Evolutionary conservation across 2,113 vertebrate genomes (phyloP).

Genomic region (Hypomesus transpacificus): DNA sequence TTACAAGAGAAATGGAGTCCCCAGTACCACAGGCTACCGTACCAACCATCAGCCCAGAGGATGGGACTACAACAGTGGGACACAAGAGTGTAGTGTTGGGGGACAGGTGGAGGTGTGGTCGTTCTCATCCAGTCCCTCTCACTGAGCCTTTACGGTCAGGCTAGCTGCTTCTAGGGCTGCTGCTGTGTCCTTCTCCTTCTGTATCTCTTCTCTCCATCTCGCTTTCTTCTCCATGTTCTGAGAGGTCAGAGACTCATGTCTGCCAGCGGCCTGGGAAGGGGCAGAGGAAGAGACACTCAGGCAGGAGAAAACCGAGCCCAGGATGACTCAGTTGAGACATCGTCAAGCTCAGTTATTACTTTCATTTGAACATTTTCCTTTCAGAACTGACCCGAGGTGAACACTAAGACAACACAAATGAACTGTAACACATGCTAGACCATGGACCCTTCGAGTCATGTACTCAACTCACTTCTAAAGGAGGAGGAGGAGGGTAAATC

Average conservation of each 20-base stretch:
- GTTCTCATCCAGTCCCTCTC: slow-evolving; percentile 27
- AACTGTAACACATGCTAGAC: too few species aligned
- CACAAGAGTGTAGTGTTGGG: background rate
- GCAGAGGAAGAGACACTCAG: too few species aligned
- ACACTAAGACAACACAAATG: too few species aligned
- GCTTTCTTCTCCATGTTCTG: slow-evolving; percentile 85
- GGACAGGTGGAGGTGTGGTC: too few species aligned
- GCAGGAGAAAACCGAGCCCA: too few species aligned
- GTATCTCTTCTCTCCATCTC: slow-evolving; percentile 65
- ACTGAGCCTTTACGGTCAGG: slow-evolving; percentile 57
- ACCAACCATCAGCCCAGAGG: background rate
- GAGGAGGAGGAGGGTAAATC: too few species aligned
- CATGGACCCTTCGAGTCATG: too few species aligned
- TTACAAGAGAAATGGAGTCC: background rate
- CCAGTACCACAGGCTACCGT: background rate
- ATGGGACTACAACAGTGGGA: background rate
- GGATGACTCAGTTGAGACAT: too few species aligned
- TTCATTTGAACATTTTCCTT: too few species aligned
- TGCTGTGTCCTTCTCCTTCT: slow-evolving; percentile 23
- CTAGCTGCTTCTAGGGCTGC: background rate
- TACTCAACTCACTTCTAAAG: too few species aligned
- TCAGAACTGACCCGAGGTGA: too few species aligned
- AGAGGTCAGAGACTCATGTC: slow-evolving; percentile 73
- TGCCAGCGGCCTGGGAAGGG: slow-evolving; percentile 68
- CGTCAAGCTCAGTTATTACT: too few species aligned